Conservation (phyloP, 2,888 invertebrate species). For the Agrotis exclamationis region DNA sequence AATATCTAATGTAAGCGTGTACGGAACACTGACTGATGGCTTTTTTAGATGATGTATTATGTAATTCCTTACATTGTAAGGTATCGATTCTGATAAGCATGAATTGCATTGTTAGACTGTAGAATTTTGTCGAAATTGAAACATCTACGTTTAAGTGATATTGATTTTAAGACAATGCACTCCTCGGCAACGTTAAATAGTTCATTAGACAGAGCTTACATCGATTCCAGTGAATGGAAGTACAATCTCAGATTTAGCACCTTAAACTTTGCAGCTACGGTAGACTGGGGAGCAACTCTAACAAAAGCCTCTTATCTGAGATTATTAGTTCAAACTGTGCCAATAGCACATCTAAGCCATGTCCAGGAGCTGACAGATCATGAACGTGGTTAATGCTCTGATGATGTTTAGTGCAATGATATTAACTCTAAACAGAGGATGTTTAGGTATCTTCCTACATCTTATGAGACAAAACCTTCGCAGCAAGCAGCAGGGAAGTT, state of each 20-base stretch:
- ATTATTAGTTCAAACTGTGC: neutral
- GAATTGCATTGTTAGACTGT: neutral
- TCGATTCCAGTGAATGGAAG: neutral
- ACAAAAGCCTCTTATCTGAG: no score
- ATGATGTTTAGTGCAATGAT: neutral
- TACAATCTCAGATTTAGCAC: neutral
- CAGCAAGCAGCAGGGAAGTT: no score
- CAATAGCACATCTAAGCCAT: no score
- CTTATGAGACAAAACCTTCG: neutral
- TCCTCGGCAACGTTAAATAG: neutral
- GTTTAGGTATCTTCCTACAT: neutral
- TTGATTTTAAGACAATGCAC: neutral
- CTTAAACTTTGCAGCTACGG: neutral
- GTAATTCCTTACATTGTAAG: neutral
- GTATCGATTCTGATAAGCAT: constrained; percentile 6
- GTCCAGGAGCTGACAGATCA: no score
- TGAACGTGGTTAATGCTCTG: neutral
- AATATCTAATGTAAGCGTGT: constrained; percentile 42
- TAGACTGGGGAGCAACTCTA: neutral
- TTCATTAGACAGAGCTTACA: neutral
- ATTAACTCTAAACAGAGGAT: neutral
- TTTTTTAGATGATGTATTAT: constrained; percentile 16
- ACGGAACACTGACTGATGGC: constrained; percentile 40
- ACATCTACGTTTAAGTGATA: neutral
- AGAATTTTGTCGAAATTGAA: neutral